These are phyloP conservation scores for Synanthedon vespiformis DNA, from an alignment of 2,888 invertebrate species.

Conservation along the genomic window DNA sequence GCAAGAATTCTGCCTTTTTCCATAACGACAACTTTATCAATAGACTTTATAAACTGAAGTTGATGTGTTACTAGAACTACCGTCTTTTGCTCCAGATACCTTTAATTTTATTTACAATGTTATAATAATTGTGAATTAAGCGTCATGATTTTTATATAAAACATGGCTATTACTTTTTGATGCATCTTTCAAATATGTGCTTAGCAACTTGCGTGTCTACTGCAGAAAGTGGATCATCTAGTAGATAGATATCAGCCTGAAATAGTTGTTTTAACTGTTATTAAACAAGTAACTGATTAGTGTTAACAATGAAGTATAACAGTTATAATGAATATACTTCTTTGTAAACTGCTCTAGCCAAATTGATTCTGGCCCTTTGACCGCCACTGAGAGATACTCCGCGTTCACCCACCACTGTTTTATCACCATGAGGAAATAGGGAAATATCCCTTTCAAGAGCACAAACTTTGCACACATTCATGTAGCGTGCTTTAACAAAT, in stretches of 20 bases:
- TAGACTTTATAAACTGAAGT: slow-evolving; percentile 79
- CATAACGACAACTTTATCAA: slow-evolving; percentile 69
- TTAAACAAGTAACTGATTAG: background rate
- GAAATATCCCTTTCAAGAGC: slow-evolving; percentile 80
- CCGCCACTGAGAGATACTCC: slow-evolving; percentile 88
- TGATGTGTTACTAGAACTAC: slow-evolving; percentile 87
- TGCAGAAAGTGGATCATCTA: slow-evolving; percentile 82
- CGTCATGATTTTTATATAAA: background rate
- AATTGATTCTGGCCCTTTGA: slow-evolving; percentile 77
- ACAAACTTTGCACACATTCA: slow-evolving; percentile 77
- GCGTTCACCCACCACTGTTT: slow-evolving; percentile 86
- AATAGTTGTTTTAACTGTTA: slow-evolving; percentile 10
- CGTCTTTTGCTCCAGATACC: slow-evolving; percentile 74
- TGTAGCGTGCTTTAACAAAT: slow-evolving; percentile 71
- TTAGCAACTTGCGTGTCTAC: slow-evolving; percentile 79
- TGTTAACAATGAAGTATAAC: background rate
- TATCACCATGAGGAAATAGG: slow-evolving; percentile 82
- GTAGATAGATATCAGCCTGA: slow-evolving; percentile 77
- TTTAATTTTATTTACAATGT: slow-evolving; percentile 9
- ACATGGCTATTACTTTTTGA: slow-evolving; percentile 42
- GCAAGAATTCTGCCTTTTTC: slow-evolving; percentile 47
- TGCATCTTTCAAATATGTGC: slow-evolving; percentile 77
- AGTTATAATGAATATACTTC: slow-evolving; percentile 27
- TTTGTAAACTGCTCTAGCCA: slow-evolving; percentile 75
- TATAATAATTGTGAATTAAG: background rate